Evolutionary conservation across 1,140 invertebrate genomes (phyloP).

Genomic region (Apocrypta bakeri): DNA sequence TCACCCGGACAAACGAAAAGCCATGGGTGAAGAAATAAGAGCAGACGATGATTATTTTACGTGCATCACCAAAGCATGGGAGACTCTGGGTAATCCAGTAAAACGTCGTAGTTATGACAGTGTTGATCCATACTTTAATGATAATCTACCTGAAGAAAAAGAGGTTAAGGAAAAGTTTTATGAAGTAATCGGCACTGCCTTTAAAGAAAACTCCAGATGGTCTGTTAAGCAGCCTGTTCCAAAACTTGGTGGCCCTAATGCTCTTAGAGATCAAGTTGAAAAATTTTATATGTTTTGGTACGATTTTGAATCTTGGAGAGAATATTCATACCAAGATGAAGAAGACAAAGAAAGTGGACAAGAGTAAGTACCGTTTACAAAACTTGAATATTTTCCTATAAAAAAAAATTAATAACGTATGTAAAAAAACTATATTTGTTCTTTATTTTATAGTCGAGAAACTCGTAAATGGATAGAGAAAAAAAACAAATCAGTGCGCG

Average conservation of each 20-base stretch:
- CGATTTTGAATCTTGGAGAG: conserved; percentile 98
- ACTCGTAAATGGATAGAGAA: conserved; percentile 98
- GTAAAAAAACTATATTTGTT: background rate
- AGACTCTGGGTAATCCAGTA: conserved; percentile 87
- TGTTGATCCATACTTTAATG: conserved; percentile 95
- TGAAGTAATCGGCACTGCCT: conserved; percentile 84
- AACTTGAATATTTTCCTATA: background rate
- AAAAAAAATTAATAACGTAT: background rate
- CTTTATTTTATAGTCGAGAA: conserved; percentile 78
- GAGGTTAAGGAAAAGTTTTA: conserved; percentile 91
- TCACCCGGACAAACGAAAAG: conserved; percentile 98
- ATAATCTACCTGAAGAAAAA: conserved; percentile 85
- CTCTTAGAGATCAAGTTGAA: conserved; percentile 85
- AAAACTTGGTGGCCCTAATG: conserved; percentile 84
- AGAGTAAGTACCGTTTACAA: conserved; percentile 74
- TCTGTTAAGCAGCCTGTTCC: conserved; percentile 92
- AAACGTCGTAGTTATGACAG: conserved; percentile 95
- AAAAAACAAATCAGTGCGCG: conserved; percentile 93
- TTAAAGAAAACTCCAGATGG: conserved; percentile 94
- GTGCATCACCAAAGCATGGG: conserved; percentile 98
- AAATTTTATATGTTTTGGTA: conserved; percentile 95
- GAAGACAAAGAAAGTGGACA: conserved; percentile 98
- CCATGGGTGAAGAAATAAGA: conserved; percentile 87
- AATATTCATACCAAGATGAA: conserved; percentile 99
- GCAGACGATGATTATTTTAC: conserved; percentile 97